phyloP scores from a whole-genome alignment of 2,888 invertebrate species.

The Lucinisca nassula region DNA sequence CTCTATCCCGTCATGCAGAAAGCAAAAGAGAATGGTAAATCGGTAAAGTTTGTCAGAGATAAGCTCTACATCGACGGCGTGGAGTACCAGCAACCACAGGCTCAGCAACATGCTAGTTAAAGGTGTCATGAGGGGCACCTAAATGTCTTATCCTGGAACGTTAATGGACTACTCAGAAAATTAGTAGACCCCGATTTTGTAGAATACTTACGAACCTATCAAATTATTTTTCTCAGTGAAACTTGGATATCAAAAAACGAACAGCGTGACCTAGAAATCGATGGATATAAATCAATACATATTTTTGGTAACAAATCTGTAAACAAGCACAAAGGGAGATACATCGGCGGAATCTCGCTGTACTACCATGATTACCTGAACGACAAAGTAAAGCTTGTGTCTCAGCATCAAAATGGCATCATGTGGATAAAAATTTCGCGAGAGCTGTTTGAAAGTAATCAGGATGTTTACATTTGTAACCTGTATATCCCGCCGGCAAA shows the following conservation, averaged over 20 bases:
- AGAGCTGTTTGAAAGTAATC: neutral
- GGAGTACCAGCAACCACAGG: neutral
- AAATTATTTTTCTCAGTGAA: conserved; percentile 18
- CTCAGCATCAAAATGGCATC: neutral
- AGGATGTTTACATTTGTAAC: conserved; percentile 18
- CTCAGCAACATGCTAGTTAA: no score
- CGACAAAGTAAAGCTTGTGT: neutral
- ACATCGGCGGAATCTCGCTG: neutral
- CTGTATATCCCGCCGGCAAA: conserved; percentile 3
- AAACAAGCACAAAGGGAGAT: neutral
- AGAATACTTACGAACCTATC: neutral
- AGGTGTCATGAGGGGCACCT: conserved; percentile 10
- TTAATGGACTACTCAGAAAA: neutral
- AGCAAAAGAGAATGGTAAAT: conserved; percentile 7
- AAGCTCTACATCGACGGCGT: conserved; percentile 19
- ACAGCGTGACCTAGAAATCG: neutral
- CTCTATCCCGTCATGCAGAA: neutral
- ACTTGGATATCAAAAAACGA: conserved; percentile 2
- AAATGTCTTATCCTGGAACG: conserved; percentile 15
- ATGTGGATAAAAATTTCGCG: conserved; percentile 2
- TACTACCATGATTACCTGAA: conserved; percentile 3
- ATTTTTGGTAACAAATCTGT: conserved; percentile 14
- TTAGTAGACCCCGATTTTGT: conserved; percentile 7
- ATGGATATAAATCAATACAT: conserved; percentile 2
- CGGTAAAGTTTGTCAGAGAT: conserved; percentile 12